These are phyloP conservation scores for Hiodon tergisus DNA, from an alignment of 2,113 vertebrate genomes.

Conservation along the genomic window DNA sequence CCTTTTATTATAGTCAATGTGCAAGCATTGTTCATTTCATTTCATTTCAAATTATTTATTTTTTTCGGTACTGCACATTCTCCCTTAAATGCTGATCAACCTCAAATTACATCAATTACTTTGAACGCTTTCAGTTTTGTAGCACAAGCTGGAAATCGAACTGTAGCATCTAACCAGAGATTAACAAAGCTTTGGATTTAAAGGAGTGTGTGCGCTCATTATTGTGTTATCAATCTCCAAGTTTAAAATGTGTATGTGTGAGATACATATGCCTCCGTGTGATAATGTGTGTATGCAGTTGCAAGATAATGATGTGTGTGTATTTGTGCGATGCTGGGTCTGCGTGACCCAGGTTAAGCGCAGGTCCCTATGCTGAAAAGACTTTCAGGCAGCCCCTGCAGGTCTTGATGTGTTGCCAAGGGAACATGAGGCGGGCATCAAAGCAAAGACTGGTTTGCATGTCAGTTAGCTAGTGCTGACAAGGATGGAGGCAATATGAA, in stretches of 20 bases:
- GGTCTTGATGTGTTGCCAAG: constrained; percentile 29
- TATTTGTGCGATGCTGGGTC: background rate
- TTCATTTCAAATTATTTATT: no score
- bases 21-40: no score
- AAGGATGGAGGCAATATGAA: constrained; percentile 18
- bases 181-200: background rate
- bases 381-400: constrained; percentile 13
- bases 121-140: no score
- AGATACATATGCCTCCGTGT: background rate
- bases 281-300: background rate
- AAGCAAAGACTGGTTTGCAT: constrained; percentile 24
- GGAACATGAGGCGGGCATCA: constrained; percentile 28
- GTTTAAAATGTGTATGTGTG: background rate
- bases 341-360: background rate
- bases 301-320: background rate
- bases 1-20: no score
- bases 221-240: background rate
- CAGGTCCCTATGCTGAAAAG: background rate
- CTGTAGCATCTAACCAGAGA: no score
- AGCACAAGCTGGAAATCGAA: no score
- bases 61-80: no score
- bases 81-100: no score
- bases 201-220: background rate
- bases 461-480: constrained; percentile 25
- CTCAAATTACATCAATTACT: no score